Evolutionary conservation across 2,797 vertebrate species (phyloP).

Genomic region (Paguma larvata): DNA sequence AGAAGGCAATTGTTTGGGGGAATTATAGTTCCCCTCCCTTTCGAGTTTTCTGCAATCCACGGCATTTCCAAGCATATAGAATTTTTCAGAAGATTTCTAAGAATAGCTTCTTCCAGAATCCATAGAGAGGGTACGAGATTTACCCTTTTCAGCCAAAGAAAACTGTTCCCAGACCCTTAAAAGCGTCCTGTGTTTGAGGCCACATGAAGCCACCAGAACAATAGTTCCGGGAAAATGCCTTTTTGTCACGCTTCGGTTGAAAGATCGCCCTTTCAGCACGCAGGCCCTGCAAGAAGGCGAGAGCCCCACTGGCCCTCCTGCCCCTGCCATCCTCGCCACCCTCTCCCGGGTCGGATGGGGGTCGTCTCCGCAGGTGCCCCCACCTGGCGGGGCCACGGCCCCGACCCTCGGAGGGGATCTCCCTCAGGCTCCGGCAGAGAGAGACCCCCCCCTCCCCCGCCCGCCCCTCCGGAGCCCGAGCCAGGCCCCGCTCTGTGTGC

Average conservation of each 20-base stretch:
- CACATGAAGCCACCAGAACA: constrained; percentile 25
- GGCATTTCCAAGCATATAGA: constrained; percentile 52
- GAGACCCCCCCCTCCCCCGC: background rate
- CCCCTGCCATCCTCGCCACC: background rate
- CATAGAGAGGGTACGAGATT: background rate
- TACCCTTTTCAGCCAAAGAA: constrained; percentile 50
- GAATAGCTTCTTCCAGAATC: constrained; percentile 63
- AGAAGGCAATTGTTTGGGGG: constrained; percentile 59
- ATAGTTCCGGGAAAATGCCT: background rate
- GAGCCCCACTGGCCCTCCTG: too few species aligned
- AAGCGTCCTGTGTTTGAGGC: constrained; percentile 52
- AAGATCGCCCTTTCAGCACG: background rate
- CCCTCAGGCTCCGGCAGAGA: background rate
- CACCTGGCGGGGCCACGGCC: background rate
- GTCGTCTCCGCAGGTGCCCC: background rate
- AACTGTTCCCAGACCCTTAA: constrained; percentile 5
- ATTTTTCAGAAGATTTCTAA: constrained; percentile 63
- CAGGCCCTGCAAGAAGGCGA: background rate
- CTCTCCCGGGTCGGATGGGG: fast-evolving
- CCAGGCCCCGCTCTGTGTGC: fast-evolving
- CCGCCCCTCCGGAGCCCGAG: fast-evolving
- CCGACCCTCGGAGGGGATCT: background rate
- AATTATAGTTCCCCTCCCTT: constrained; percentile 32
- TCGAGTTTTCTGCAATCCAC: background rate
- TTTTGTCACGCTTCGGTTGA: background rate